These are phyloP conservation scores for Digitonthophagus gazella DNA, from an alignment of 2,888 invertebrate species.

Conservation along the genomic window DNA sequence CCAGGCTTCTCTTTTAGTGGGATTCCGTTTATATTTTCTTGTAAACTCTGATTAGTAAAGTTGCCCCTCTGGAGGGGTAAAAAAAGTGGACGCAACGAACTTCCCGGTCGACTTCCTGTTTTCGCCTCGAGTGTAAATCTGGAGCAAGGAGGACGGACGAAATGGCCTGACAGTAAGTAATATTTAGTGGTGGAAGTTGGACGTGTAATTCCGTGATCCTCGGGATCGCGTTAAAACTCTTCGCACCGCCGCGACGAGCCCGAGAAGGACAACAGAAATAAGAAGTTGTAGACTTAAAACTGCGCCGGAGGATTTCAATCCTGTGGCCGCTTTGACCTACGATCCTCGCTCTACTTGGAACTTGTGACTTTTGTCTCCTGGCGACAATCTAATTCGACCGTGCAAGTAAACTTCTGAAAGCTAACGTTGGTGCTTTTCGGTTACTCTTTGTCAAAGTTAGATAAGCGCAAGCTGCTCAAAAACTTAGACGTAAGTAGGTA, in stretches of 20 bases:
- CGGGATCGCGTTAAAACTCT: neutral
- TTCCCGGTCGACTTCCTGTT: conserved; percentile 13
- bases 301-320: conserved; percentile 14
- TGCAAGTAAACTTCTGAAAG: neutral
- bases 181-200: conserved; percentile 27
- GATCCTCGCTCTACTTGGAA: conserved; percentile 2
- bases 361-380: conserved; percentile 9
- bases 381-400: conserved; percentile 11
- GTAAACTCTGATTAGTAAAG: neutral
- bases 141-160: conserved; percentile 24
- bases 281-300: conserved; percentile 2
- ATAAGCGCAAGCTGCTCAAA: neutral
- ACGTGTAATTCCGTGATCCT: conserved; percentile 20
- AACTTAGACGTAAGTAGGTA: neutral
- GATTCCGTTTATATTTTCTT: neutral
- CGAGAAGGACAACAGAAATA: conserved; percentile 5
- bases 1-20: neutral
- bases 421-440: neutral
- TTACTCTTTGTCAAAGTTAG: neutral
- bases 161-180: conserved; percentile 26
- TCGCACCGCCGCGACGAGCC: neutral
- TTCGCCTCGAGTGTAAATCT: conserved; percentile 10
- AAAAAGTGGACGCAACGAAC: neutral
- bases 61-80: neutral
- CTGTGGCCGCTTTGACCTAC: conserved; percentile 7